Percentiles rank a stretch among this genome's conserved stretches.
These are phyloP conservation scores for Ditula angustiorana DNA, from an alignment of 2,888 invertebrate genomes.

Conservation along the genomic window DNA sequence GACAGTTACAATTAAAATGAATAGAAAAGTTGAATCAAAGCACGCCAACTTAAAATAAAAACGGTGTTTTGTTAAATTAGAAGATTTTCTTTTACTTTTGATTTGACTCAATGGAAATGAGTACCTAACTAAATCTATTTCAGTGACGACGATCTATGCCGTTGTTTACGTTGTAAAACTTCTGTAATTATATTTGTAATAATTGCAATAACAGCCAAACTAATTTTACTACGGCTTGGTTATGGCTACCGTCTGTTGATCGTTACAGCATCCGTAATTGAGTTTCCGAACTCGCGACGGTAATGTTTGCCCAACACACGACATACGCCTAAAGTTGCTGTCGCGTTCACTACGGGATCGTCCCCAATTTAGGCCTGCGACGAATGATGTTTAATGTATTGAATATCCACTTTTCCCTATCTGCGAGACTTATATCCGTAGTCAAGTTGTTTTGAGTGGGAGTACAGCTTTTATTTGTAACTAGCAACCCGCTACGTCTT, in stretches of 20 bases:
- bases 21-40: too few relatives aligned
- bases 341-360: slow-evolving; percentile 6
- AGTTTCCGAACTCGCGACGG: slow-evolving; percentile 57
- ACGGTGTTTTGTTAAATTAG: too few relatives aligned
- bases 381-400: slow-evolving; percentile 31
- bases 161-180: neutral
- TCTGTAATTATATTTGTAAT: slow-evolving; percentile 16
- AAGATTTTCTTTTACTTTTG: too few relatives aligned
- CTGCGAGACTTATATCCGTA: neutral
- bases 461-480: neutral
- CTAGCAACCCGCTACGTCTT: too few relatives aligned
- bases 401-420: slow-evolving; percentile 1
- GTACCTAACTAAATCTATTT: too few relatives aligned
- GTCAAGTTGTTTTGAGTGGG: neutral
- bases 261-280: slow-evolving; percentile 59
- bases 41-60: too few relatives aligned
- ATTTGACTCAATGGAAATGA: too few relatives aligned
- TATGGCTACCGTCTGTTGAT: slow-evolving; percentile 46
- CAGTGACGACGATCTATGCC: neutral
- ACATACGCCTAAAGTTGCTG: slow-evolving; percentile 44
- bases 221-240: slow-evolving; percentile 42
- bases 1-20: too few relatives aligned
- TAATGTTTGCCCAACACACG: slow-evolving; percentile 54
- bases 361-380: slow-evolving; percentile 21
- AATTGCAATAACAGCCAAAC: slow-evolving; percentile 32